phyloP scores from a whole-genome alignment of 2,797 vertebrate genomes.

The Gymnothorax javanicus region DNA sequence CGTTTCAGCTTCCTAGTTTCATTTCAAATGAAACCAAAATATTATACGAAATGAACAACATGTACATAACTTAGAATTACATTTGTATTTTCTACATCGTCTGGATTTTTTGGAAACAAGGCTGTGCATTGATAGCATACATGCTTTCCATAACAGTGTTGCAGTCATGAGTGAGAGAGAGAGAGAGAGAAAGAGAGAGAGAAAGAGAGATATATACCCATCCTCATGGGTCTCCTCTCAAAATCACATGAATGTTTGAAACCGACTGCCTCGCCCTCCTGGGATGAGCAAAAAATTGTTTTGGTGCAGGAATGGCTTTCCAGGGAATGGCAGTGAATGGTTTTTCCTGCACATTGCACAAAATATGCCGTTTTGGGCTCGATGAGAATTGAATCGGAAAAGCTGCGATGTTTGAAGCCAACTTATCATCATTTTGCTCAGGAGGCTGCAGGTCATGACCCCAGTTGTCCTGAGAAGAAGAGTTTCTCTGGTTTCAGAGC shows the following conservation, averaged over 20 bases:
- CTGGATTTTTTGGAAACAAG: too few species aligned
- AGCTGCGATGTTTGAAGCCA: background rate
- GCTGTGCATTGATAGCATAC: too few species aligned
- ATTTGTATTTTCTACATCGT: too few species aligned
- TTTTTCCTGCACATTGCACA: background rate
- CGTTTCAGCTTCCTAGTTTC: too few species aligned
- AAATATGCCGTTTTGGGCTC: background rate
- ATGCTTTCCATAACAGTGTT: background rate
- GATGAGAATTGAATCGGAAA: background rate
- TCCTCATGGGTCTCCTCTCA: background rate
- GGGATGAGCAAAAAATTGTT: background rate
- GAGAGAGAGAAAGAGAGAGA: background rate
- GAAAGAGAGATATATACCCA: background rate
- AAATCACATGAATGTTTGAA: background rate
- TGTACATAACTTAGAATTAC: too few species aligned
- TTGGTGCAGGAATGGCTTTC: background rate
- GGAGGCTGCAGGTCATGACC: background rate
- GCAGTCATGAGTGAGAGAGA: conserved; percentile 5
- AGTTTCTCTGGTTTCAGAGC: background rate
- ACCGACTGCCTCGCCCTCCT: background rate
- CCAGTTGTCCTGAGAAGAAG: background rate
- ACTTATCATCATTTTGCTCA: background rate
- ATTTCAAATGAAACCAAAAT: too few species aligned
- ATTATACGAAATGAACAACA: too few species aligned
- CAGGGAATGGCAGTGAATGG: background rate